Base-by-base conservation (phyloP, 2,888 invertebrate species). In the Rhingia campestris region DNA sequence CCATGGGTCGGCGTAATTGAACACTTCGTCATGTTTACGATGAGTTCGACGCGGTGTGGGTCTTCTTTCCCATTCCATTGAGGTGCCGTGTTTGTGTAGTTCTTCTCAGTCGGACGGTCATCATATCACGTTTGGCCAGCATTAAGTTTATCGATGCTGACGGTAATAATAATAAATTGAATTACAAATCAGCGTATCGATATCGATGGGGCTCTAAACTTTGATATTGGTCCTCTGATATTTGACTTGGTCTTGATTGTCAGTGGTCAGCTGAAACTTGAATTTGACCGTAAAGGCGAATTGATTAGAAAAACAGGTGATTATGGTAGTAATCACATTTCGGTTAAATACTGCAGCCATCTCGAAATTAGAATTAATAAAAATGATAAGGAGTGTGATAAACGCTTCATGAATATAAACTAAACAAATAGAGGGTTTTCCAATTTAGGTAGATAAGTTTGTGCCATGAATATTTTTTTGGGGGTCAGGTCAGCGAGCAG, bases 11-110 rank as follows among this genome's bases (percentile, higher is more conserved):
- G 37, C 30, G 61, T 74, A 61, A 74, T 80, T 73, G 73, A 73
- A 54, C 73, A 80, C 80, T 74, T 74, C 67, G 80, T 80, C 80
- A 80, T 81, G 67, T 81, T 81, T 81, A 81, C 51, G 80, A 75
- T 56, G 69, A 79, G 41, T 47, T 54, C 66, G 22, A 22, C 75
- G 35, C 43, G 43, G 41, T 51, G 61, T 72, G 58, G 33, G 58
- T 58, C 58, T 64, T 66, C 53, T n/a, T 39, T 12, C 7, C 6
- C 6, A 30, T 41, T 14, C 9, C 32, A 9, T 53, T 9, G 45
- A 12, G 3, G 10, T 33, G 74, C 67, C 64, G 77, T 64, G 66
- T 67, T 22, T 47, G 77, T 56, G 53, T 37, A 51, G 58, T 79
- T 64, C 30, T 64, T n/a, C 51, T 53, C 37, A 45, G 51, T 47